phyloP scores from a whole-genome alignment of 1,140 invertebrate species.

The Zelostemma sp. region DNA sequence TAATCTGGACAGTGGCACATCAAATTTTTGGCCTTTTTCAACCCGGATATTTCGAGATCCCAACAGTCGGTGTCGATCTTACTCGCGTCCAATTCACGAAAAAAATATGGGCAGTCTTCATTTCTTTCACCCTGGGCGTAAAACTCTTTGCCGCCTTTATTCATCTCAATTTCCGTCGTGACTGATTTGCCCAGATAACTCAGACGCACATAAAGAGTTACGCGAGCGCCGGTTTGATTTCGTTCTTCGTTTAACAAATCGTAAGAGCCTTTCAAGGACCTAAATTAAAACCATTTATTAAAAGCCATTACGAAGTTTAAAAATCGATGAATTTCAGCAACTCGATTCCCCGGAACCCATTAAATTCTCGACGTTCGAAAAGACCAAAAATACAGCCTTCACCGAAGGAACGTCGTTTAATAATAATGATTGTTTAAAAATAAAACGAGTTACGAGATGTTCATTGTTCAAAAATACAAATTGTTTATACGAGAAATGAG shows the following conservation, averaged over 20 bases:
- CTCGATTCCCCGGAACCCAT: not conserved
- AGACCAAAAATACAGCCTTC: too few species aligned
- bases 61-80: conserved; percentile 30
- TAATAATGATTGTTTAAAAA: too few species aligned
- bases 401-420: not conserved
- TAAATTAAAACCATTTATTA: conserved; percentile 14
- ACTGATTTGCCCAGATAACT: conserved; percentile 56
- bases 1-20: conserved; percentile 24
- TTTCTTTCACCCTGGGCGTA: conserved; percentile 49
- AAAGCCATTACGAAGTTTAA: not conserved
- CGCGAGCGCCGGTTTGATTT: conserved; percentile 13
- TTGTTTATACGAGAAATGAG: too few species aligned
- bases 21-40: conserved; percentile 6
- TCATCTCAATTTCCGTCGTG: conserved; percentile 51
- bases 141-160: conserved; percentile 20
- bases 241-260: conserved; percentile 36
- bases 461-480: too few species aligned
- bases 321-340: not conserved
- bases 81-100: conserved; percentile 35
- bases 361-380: not conserved
- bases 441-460: too few species aligned
- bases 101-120: conserved; percentile 47
- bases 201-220: conserved; percentile 52
- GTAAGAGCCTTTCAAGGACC: conserved; percentile 50
- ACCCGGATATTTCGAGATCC: conserved; percentile 20